Base-by-base conservation (phyloP, 2,888 invertebrate species). In the Pollenia angustigena region DNA sequence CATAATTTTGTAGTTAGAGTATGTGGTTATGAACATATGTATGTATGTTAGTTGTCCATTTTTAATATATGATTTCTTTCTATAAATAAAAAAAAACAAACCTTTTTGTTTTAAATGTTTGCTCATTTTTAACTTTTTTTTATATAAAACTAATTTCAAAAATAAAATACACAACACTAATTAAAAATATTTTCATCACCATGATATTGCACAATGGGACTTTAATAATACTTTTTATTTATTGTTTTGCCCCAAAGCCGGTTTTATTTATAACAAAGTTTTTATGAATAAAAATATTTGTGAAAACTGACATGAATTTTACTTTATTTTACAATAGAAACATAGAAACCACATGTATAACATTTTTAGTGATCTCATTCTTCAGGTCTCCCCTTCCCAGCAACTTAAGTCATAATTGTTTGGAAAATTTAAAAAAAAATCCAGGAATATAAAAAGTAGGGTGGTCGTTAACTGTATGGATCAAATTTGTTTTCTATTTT, bases 331-430 rank as follows among this genome's bases (percentile, higher is more conserved):
- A 18, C 46, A 46, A 46, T 66, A 48, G 23, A 4, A 18, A 23
- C 3, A 54, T 1, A 0, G 4, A 54, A 18, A 23, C 11, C 52
- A 16, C 9, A 14, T 52, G 16, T n/a, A 10, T 16, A 9, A 6
- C 32, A 32, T 32, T 2, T 32, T 32, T 32, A 8, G 14, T 2
- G 16, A 18, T 18, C 18, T 23, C 18, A 18, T 54, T 18, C 54
- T 23, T 10, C 0, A 9, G 6, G 18, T 23, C 11, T 56, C 11
- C 11, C 23, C 23, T 23, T 56, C 10, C 4, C 32, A 32, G 8
- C 9, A 62, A 16, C 42, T 62, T 69, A 12, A 52, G 52, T 69
- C 40, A 52, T 42, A 42, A 42, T 52, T 69, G 12, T 16, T 52
- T 69, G 52, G 42, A 7, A 52, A 52, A 69, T 12, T 12, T 69